Evolutionary conservation across 1,140 invertebrate genomes (phyloP).

Genomic region (Trichonephila inaurata): DNA sequence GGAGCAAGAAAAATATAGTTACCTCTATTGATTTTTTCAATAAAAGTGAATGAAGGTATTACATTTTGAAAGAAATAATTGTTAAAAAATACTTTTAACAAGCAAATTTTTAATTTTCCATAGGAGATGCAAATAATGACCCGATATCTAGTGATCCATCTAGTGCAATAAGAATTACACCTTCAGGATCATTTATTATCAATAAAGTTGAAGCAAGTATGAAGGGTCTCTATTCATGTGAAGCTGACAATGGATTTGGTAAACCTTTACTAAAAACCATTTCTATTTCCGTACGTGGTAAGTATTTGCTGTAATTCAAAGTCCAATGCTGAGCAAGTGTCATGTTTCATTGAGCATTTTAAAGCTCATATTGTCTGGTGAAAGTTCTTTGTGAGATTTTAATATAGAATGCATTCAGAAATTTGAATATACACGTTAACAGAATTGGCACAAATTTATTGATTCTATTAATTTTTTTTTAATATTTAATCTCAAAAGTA

Average conservation of each 20-base stretch:
- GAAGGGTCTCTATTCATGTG: conserved; percentile 68
- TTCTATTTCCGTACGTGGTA: conserved; percentile 63
- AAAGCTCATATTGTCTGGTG: not conserved
- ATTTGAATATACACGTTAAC: no score
- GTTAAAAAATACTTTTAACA: no score
- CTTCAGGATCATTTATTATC: conserved; percentile 45
- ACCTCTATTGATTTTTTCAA: no score
- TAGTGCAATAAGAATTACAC: not conserved
- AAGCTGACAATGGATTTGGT: conserved; percentile 74
- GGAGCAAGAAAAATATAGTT: no score
- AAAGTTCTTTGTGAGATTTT: not conserved
- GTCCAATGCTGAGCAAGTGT: not conserved
- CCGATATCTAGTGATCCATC: not conserved
- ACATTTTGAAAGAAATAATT: no score
- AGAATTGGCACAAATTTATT: no score
- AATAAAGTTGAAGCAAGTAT: not conserved
- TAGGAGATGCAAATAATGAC: not conserved
- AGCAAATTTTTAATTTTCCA: not conserved
- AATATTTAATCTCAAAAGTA: no score
- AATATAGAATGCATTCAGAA: no score
- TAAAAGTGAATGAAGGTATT: no score
- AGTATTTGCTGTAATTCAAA: not conserved
- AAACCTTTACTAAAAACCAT: conserved; percentile 65
- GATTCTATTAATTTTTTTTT: no score
- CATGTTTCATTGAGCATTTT: not conserved